Percentiles rank a stretch among this genome's conserved stretches.
Evolutionary conservation across 2,888 invertebrate genomes (phyloP).

Genomic region (Acleris laterana): DNA sequence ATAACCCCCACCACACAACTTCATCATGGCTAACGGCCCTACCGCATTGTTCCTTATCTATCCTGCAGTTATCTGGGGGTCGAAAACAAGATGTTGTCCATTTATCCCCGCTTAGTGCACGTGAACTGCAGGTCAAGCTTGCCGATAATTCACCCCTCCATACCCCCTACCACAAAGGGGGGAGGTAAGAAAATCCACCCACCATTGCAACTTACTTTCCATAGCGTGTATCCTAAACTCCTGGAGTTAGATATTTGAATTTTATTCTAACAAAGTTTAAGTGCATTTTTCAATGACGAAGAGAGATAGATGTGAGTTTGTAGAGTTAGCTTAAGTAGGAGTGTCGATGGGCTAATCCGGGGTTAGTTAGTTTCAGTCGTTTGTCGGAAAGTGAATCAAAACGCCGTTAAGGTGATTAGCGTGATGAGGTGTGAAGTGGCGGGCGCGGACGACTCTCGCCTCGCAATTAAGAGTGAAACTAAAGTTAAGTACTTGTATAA

Average conservation of each 20-base stretch:
- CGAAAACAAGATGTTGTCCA: slow-evolving; percentile 28
- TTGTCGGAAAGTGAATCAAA: slow-evolving; percentile 24
- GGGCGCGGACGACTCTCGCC: too few species aligned
- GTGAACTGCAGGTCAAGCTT: slow-evolving; percentile 32
- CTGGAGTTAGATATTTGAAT: too few species aligned
- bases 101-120: slow-evolving; percentile 32
- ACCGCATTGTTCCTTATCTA: too few species aligned
- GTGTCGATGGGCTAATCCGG: slow-evolving; percentile 28
- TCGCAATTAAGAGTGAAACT: too few species aligned
- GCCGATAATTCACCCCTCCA: slow-evolving; percentile 28
- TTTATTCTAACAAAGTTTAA: too few species aligned
- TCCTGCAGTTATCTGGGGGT: slow-evolving; percentile 1
- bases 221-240: too few species aligned
- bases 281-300: too few species aligned
- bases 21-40: background rate
- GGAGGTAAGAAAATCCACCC: slow-evolving; percentile 11
- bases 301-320: too few species aligned
- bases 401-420: slow-evolving; percentile 17
- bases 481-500: too few species aligned
- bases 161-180: too few species aligned
- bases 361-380: slow-evolving; percentile 33
- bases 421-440: slow-evolving; percentile 4
- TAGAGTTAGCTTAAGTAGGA: background rate
- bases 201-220: too few species aligned
- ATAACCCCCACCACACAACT: background rate